A percentile compares a stretch with the other conserved stretches of the same genome.
Conservation (phyloP, 2,797 vertebrate genomes). For the Lepidocolaptes lacrymiger region DNA sequence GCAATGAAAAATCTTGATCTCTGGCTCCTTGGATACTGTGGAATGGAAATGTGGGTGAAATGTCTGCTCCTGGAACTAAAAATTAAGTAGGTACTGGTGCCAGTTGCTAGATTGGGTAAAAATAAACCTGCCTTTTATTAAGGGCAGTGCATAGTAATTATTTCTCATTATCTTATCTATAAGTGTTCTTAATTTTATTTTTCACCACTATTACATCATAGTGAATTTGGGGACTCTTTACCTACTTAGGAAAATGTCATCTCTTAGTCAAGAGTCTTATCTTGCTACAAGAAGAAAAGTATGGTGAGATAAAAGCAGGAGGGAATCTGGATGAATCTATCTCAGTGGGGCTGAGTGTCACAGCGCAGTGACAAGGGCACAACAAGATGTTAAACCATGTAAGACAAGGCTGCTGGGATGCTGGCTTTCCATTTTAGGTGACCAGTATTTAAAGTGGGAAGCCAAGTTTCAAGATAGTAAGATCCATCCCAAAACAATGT, state of each 20-base stretch:
- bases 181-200: neutral
- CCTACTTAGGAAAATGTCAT: neutral
- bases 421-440: neutral
- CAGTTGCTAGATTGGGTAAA: neutral
- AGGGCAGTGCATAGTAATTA: neutral
- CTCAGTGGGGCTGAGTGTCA: neutral
- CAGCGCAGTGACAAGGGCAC: neutral
- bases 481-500: neutral
- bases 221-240: neutral
- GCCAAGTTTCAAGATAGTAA: neutral
- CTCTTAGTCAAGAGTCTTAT: neutral
- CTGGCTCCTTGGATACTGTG: neutral
- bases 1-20: neutral
- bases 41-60: neutral
- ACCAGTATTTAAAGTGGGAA: neutral
- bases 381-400: neutral
- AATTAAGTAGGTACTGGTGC: neutral
- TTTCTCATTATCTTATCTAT: neutral
- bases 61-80: neutral
- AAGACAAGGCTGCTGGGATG: neutral
- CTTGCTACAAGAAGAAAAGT: neutral
- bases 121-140: neutral
- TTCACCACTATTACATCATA: neutral
- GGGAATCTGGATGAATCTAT: neutral
- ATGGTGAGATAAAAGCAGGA: neutral